Percentiles rank a stretch among this genome's conserved stretches.
These are phyloP conservation scores for Corvus hawaiiensis DNA, from an alignment of 2,113 vertebrate genomes.

Conservation along the genomic window DNA sequence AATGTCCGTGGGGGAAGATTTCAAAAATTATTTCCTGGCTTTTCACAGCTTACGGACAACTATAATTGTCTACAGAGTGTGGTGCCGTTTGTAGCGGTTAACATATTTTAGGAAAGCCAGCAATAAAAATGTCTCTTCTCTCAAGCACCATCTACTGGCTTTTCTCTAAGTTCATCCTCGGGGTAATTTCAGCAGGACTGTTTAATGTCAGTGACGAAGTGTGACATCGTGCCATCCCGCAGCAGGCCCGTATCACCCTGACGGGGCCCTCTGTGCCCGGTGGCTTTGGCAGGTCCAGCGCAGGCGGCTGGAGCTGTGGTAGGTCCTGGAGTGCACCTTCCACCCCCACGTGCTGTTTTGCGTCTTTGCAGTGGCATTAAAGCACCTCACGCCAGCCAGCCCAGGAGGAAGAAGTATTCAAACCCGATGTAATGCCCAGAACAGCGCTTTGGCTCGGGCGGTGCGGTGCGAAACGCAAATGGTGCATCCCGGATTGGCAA, in stretches of 20 bases:
- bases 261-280: no score
- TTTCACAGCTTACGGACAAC: not conserved
- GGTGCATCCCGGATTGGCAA: accelerated
- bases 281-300: not conserved
- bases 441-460: accelerated
- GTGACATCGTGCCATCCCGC: not conserved
- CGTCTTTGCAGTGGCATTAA: not conserved
- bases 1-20: not conserved
- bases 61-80: accelerated
- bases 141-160: not conserved
- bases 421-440: accelerated
- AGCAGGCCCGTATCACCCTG: not conserved
- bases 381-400: not conserved
- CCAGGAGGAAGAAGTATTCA: no score
- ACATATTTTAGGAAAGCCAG: not conserved
- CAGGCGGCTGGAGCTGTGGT: not conserved
- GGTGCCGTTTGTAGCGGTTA: not conserved
- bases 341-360: no score
- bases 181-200: not conserved
- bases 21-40: not conserved
- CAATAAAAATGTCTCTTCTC: not conserved
- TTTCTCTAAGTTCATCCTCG: not conserved
- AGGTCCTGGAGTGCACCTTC: not conserved
- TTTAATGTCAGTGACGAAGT: not conserved
- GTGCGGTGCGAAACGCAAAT: accelerated